These are phyloP conservation scores for Scalopus aquaticus DNA, from an alignment of 2,113 vertebrate species.

Conservation along the genomic window DNA sequence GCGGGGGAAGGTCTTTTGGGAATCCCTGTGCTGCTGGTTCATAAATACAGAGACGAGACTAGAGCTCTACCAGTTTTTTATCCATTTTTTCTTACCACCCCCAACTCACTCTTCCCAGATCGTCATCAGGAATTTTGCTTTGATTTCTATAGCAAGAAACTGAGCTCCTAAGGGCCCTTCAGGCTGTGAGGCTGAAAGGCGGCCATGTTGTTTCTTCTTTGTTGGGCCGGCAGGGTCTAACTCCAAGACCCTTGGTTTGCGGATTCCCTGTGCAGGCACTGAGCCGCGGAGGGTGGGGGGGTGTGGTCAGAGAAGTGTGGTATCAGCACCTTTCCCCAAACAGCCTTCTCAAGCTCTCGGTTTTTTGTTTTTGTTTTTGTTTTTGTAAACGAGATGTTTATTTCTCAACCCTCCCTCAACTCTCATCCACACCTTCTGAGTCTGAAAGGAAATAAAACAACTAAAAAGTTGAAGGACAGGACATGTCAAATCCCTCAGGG, in stretches of 20 bases:
- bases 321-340: not conserved
- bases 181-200: not conserved
- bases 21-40: not conserved
- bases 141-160: not conserved
- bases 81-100: not conserved
- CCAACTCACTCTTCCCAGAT: not conserved
- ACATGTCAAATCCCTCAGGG: not conserved
- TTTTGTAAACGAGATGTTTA: not conserved
- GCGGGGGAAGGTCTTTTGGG: not conserved
- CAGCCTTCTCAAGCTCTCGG: not conserved
- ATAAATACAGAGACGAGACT: constrained; percentile 4
- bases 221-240: not conserved
- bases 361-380: not conserved
- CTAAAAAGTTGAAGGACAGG: not conserved
- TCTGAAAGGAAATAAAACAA: constrained; percentile 30
- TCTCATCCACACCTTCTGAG: not conserved
- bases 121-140: not conserved
- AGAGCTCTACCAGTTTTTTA: not conserved
- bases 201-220: not conserved
- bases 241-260: not conserved
- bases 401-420: not conserved
- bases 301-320: not conserved
- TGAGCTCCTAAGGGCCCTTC: not conserved
- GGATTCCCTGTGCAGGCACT: rapidly evolving
- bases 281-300: not conserved